Conservation (phyloP, 2,113 vertebrate genomes). For the Mugil cephalus region DNA sequence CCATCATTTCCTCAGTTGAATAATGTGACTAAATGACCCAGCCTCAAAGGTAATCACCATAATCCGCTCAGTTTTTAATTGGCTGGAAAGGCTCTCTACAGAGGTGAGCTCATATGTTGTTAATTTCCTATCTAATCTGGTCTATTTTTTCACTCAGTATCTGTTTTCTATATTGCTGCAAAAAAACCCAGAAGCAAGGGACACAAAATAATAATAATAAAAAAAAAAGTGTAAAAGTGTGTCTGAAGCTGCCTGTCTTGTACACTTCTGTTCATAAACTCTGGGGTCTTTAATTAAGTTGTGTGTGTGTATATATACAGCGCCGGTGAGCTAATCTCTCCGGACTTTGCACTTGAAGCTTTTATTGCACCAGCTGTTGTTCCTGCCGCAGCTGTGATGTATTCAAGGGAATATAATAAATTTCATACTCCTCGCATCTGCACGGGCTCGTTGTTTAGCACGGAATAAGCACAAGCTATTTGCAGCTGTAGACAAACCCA, state of each 20-base stretch:
- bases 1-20: conserved; percentile 68
- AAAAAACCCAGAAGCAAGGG: background rate
- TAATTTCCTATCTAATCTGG: conserved; percentile 27
- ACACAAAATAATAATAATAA: too few species aligned
- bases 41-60: conserved; percentile 68
- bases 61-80: conserved; percentile 73
- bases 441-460: conserved; percentile 12
- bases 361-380: conserved; percentile 55
- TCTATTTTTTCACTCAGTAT: background rate
- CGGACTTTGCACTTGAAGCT: conserved; percentile 32
- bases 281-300: background rate
- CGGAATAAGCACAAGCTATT: conserved; percentile 13
- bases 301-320: conserved; percentile 31
- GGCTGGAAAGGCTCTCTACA: conserved; percentile 40
- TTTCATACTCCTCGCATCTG: conserved; percentile 12
- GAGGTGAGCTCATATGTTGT: conserved; percentile 41
- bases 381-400: conserved; percentile 11
- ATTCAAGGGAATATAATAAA: conserved; percentile 29
- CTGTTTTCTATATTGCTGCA: background rate
- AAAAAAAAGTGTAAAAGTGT: too few species aligned
- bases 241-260: background rate
- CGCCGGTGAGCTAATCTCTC: conserved; percentile 41
- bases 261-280: conserved; percentile 13
- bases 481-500: conserved; percentile 13
- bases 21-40: conserved; percentile 57